Evolutionary conservation across 1,140 invertebrate species (phyloP).

Genomic region (Pseudomyrmex flavicornis): DNA sequence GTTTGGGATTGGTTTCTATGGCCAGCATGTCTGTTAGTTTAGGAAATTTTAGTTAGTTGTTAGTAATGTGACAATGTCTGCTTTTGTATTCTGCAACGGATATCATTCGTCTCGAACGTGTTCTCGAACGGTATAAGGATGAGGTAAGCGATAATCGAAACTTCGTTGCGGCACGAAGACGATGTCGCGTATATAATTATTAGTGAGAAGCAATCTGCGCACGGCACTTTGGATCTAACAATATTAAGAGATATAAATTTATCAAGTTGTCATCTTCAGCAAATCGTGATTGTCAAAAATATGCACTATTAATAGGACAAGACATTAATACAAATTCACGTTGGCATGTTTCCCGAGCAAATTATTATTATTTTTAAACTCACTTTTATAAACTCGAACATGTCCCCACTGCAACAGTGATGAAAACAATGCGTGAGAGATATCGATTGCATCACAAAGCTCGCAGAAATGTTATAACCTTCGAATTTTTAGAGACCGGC

Average conservation of each 20-base stretch:
- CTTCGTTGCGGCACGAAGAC: constrained; percentile 26
- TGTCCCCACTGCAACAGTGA: neutral
- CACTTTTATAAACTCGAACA: neutral
- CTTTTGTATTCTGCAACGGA: constrained; percentile 40
- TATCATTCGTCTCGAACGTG: constrained; percentile 19
- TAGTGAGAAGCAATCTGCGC: constrained; percentile 1
- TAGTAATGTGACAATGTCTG: constrained; percentile 52
- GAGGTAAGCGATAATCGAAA: constrained; percentile 41
- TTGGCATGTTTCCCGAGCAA: neutral
- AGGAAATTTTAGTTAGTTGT: constrained; percentile 40
- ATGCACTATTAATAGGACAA: neutral
- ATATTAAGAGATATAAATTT: neutral
- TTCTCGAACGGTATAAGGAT: constrained; percentile 16
- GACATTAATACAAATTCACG: neutral
- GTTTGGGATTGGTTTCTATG: constrained; percentile 48
- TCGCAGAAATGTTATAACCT: constrained; percentile 36
- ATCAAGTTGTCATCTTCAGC: neutral
- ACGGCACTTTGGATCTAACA: neutral
- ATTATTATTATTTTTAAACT: neutral
- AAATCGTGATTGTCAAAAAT: neutral
- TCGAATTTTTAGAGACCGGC: constrained; percentile 12
- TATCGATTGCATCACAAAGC: constrained; percentile 33
- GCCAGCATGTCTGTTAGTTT: constrained; percentile 39
- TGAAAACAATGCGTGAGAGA: neutral
- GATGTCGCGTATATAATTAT: constrained; percentile 1